A percentile compares a stretch with the other conserved stretches of the same genome.
Evolutionary conservation across 2,888 invertebrate species (phyloP).

Genomic region (Elmis aenea): DNA sequence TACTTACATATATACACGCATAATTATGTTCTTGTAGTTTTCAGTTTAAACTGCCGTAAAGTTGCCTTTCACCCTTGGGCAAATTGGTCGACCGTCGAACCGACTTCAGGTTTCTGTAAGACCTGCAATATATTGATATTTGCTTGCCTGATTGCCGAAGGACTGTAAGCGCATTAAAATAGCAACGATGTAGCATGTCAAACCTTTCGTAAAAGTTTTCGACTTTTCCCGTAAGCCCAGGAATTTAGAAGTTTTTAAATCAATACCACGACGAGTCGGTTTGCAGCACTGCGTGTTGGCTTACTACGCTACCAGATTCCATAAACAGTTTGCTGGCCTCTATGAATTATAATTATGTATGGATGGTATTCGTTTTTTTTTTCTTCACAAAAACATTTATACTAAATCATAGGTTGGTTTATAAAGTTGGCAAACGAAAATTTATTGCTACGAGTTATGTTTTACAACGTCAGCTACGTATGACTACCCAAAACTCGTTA

Average conservation of each 20-base stretch:
- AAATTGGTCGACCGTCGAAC: too few species aligned
- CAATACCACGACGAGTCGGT: conserved; percentile 28
- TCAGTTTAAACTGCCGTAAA: too few species aligned
- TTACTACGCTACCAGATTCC: conserved; percentile 28
- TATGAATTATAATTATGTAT: conserved; percentile 34
- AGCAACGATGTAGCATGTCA: conserved; percentile 29
- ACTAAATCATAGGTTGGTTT: too few species aligned
- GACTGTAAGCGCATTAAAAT: conserved; percentile 26
- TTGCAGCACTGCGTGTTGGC: conserved; percentile 8
- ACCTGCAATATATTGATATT: conserved; percentile 12
- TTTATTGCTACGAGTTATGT: too few species aligned
- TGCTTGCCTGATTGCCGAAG: conserved; percentile 9
- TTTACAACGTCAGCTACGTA: too few species aligned
- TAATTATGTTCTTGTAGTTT: too few species aligned
- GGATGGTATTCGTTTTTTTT: conserved; percentile 24
- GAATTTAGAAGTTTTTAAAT: conserved; percentile 36
- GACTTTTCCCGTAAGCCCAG: conserved; percentile 27
- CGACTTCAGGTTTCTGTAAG: too few species aligned
- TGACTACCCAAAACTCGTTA: too few species aligned
- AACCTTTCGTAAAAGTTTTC: conserved; percentile 30
- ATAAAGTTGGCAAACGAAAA: too few species aligned
- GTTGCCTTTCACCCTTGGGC: too few species aligned
- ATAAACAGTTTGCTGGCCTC: conserved; percentile 30
- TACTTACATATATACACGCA: too few species aligned
- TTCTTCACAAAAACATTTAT: too few species aligned